Evolutionary conservation across 2,113 vertebrate genomes (phyloP), one percentile per base, ranked within the genome.

Genomic region (Corythaixoides concolor): DNA sequence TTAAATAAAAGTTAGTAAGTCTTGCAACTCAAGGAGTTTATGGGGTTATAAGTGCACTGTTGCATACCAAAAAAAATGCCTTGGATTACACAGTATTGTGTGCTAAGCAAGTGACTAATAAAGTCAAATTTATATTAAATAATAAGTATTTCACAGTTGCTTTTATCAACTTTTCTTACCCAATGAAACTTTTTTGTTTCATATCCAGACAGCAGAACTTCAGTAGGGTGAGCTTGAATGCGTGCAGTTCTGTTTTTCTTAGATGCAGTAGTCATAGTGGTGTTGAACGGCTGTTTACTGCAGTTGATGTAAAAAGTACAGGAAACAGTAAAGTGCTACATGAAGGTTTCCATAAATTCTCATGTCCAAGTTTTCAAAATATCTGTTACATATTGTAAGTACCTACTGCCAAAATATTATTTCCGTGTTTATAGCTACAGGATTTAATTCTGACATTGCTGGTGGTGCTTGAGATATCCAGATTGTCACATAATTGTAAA

Each of bases 401-500:
- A 82, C 84, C 59, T 97, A 43, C 92, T 83, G 58, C 83, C 93
- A 97, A 95, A 87, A 96, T 95, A 52, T 22, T 69, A 8, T 81
- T 97, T 84, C 47, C 72, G 79, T 77, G 53, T 80, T 45, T 94
- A 47, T 80, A 88, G 43, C 82, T 88, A 77, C 15, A 82, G 45
- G 32, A 81, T 86, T 32, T 89, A 89, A 85, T 78, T 93, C 63
- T 78, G 66, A 58, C 20, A 12, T 58, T 58, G 64, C 18, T 87
- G 55, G 26, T 92, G 74, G 82, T 91, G 63, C 63, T 85, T 75
- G 59, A 91, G 75, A 69, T 94, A 63, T 5, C 59, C 67, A 90
- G 85, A 94, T 76, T 76, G 28, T 96, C 77, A 41, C 27, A 43
- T 95, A 97, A 69, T 67, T 97, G 45, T 97, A 97, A 98, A 97